A percentile compares a stretch with the other conserved stretches of the same genome.
Evolutionary conservation across 2,113 vertebrate species (phyloP).

Genomic region (Silurus glanis): DNA sequence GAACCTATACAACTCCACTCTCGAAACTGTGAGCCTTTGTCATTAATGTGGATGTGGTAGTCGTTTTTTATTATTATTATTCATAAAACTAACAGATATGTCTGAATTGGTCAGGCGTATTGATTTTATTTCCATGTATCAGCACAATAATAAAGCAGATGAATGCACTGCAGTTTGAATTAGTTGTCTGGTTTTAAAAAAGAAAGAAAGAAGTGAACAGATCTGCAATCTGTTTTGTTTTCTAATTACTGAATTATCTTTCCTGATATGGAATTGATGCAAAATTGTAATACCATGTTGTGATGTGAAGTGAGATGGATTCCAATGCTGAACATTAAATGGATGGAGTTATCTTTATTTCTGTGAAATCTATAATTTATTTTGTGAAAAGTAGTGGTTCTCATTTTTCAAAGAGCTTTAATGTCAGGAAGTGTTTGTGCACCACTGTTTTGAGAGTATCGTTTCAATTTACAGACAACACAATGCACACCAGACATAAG

Average conservation of each 20-base stretch:
- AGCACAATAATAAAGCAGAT: neutral
- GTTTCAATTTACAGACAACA: constrained; percentile 1
- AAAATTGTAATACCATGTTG: neutral
- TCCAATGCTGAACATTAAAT: constrained; percentile 13
- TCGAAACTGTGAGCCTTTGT: neutral
- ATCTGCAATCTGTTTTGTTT: neutral
- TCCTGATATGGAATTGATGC: neutral
- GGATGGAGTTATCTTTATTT: neutral
- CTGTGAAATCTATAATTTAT: neutral
- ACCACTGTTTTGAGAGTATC: neutral
- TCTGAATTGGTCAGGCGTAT: neutral
- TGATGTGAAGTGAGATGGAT: neutral
- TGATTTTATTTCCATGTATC: neutral
- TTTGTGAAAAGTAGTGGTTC: neutral
- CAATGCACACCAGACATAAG: neutral
- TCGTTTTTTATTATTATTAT: neutral
- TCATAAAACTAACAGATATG: neutral
- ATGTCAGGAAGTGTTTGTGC: neutral
- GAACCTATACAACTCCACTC: neutral
- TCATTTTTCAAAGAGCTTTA: neutral
- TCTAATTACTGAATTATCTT: neutral
- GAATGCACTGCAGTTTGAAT: neutral
- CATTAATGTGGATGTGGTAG: neutral
- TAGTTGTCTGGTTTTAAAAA: neutral
- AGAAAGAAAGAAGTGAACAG: neutral